These are phyloP conservation scores for Harpagus bidentatus DNA, from an alignment of 2,113 vertebrate species.

Conservation along the genomic window DNA sequence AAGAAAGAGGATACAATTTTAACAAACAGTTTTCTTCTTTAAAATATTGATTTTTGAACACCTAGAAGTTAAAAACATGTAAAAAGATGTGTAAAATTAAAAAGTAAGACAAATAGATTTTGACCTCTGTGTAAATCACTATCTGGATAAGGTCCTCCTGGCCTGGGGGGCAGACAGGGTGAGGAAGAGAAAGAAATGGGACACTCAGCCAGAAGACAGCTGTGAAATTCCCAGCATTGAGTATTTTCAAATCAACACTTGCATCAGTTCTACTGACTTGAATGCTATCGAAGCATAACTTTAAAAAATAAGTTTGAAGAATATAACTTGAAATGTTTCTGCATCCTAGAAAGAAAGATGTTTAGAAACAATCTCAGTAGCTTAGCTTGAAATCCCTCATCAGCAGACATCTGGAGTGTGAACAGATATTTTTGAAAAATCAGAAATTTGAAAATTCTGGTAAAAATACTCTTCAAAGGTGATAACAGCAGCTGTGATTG, in stretches of 20 bases:
- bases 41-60: neutral
- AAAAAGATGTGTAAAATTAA: neutral
- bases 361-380: neutral
- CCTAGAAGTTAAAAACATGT: neutral
- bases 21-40: neutral
- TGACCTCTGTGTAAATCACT: neutral
- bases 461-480: slow-evolving; percentile 11
- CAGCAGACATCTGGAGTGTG: neutral
- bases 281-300: neutral
- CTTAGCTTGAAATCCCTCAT: neutral
- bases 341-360: neutral
- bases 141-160: neutral
- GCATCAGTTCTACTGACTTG: neutral
- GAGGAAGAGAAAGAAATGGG: neutral
- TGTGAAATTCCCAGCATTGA: neutral
- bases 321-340: neutral
- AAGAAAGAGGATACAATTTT: neutral
- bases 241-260: neutral
- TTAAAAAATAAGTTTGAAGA: neutral
- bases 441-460: neutral
- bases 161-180: neutral
- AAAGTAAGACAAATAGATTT: neutral
- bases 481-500: slow-evolving; percentile 40
- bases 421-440: neutral
- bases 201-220: neutral